Evolutionary conservation across 2,888 invertebrate species (phyloP), one percentile per base, ranked within the genome.

Genomic region (Atethmia centrago): DNA sequence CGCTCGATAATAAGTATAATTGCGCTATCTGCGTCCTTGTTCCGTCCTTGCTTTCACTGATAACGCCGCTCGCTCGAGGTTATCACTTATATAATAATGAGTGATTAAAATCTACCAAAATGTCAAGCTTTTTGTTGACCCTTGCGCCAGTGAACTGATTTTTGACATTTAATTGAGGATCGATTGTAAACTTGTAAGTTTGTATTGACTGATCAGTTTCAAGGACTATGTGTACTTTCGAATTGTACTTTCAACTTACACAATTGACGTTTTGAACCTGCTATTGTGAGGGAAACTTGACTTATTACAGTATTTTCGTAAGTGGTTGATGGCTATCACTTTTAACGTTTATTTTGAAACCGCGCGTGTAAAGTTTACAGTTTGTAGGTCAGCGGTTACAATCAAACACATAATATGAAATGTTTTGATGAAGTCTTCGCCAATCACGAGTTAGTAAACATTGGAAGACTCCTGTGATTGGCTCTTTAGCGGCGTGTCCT

Each of bases 41-140:
- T 89, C 80, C 91, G 95, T 94, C 95, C 95, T 95, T 95, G 94
- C 95, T 95, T 96, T 96, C 95, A 95, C 95, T 95, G 95, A 96
- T 96, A 96, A 94, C 93, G 79, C 75, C 77, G 89, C 64, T 75
- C 87, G 83, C 88, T 74, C 89, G 89, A 87, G 87, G 89, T 90
- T 90, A 92, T 90, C 88, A 89, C 89, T 92, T 92, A 92, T 92
- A 92, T 93, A 93, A 93, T 88, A 86, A 64, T 56, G 49, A 81
- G 77, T 84, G 80, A 83, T 88, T 88, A 84, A 83, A 86, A 84
- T 86, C 82, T 74, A 74, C 62, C 53, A 77, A 92, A 92, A 93
- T 90, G 93, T 92, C 90, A 90, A 82, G 75, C 68, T 87, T 90
- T 68, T 64, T 66, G 69, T 76, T 87, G 83, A 90, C 90, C 88